Conservation (phyloP, 2,113 vertebrate genomes). For the Eublepharis macularius region DNA sequence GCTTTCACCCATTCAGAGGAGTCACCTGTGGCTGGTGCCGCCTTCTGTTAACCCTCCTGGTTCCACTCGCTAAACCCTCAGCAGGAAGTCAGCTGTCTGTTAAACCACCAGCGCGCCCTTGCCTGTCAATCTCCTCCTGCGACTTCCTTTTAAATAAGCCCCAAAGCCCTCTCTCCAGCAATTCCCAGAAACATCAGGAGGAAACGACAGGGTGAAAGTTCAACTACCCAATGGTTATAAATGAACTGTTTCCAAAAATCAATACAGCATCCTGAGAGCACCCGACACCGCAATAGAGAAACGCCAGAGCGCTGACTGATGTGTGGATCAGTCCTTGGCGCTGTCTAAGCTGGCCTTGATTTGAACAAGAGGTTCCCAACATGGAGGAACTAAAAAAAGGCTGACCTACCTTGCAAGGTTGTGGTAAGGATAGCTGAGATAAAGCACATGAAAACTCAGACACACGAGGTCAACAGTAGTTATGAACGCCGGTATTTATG, state of each 20-base stretch:
- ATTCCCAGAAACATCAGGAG: slow-evolving; percentile 35
- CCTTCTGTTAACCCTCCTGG: neutral
- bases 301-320: neutral
- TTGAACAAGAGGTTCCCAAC: neutral
- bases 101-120: neutral
- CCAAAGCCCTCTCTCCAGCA: slow-evolving; percentile 19
- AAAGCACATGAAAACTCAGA: neutral
- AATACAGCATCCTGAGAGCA: slow-evolving; percentile 20
- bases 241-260: slow-evolving; percentile 32
- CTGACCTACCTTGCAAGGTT: neutral
- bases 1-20: neutral
- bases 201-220: slow-evolving; percentile 36
- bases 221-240: slow-evolving; percentile 40
- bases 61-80: neutral
- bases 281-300: neutral
- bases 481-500: too few species aligned
- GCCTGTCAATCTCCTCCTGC: neutral
- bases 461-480: neutral
- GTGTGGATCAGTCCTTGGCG: neutral
- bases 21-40: neutral
- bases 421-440: neutral
- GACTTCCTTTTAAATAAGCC: slow-evolving; percentile 22
- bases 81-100: neutral
- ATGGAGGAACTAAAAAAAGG: neutral
- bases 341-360: neutral